Evolutionary conservation across 2,113 vertebrate genomes (phyloP).

Genomic region (Hippocampus mohnikei): DNA sequence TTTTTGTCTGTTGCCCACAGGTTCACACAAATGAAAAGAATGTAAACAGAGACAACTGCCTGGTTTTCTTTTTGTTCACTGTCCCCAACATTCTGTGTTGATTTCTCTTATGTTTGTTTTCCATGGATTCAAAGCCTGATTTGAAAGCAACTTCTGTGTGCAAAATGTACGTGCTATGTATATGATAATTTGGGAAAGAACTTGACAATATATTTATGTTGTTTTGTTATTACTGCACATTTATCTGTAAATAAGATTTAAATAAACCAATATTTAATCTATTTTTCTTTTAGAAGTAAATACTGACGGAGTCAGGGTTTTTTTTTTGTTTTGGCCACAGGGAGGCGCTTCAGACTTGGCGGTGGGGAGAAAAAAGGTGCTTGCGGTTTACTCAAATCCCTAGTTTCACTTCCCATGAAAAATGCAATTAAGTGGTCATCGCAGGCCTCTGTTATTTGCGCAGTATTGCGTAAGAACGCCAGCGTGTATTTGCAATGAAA

Average conservation of each 20-base stretch:
- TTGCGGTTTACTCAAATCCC: not conserved
- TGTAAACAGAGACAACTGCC: not conserved
- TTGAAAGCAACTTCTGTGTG: conserved; percentile 33
- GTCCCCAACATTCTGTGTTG: not conserved
- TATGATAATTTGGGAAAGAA: conserved; percentile 28
- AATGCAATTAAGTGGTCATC: not conserved
- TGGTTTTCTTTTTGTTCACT: conserved; percentile 37
- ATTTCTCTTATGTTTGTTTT: conserved; percentile 18
- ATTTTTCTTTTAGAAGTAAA: not conserved
- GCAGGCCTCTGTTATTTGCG: not conserved
- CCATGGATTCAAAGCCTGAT: conserved; percentile 52
- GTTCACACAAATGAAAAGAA: not conserved
- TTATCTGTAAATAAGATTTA: conserved; percentile 64
- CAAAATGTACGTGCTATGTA: conserved; percentile 35
- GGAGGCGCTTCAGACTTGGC: conserved; percentile 14
- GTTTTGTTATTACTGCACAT: conserved; percentile 20
- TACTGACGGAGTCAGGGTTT: no score
- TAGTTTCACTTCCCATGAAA: not conserved
- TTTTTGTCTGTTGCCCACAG: conserved; percentile 21
- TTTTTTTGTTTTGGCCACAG: conserved; percentile 14
- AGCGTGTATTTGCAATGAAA: not conserved
- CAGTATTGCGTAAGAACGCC: not conserved
- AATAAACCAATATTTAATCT: conserved; percentile 65
- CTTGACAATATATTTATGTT: conserved; percentile 43
- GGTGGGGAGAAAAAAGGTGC: not conserved